These are phyloP conservation scores for Alethe castanea DNA, from an alignment of 2,113 vertebrate species.

Conservation along the genomic window DNA sequence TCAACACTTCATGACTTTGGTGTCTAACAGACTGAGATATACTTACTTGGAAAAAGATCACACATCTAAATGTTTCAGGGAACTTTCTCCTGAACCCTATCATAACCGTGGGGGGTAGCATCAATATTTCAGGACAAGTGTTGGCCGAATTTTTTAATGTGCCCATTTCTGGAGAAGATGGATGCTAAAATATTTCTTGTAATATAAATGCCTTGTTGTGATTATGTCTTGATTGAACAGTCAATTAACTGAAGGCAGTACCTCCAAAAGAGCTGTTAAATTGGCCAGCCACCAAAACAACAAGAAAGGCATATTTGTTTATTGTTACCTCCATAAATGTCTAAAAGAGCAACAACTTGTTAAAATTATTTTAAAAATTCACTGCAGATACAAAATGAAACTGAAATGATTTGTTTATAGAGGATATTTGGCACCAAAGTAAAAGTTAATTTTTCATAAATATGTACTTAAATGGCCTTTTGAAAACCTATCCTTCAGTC, in stretches of 20 bases:
- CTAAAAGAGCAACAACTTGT: background rate
- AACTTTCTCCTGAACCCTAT: background rate
- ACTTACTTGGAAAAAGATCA: background rate
- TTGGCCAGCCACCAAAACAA: background rate
- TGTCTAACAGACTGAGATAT: background rate
- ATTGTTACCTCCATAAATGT: background rate
- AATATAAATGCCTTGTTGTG: background rate
- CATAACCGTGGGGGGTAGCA: fast-evolving
- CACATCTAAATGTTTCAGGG: background rate
- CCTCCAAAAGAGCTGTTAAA: background rate
- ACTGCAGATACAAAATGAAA: background rate
- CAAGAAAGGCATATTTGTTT: background rate
- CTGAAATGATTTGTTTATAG: background rate
- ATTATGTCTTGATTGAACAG: background rate
- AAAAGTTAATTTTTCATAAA: background rate
- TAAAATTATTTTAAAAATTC: background rate
- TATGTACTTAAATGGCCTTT: background rate
- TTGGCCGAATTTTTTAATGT: background rate
- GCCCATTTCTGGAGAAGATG: background rate
- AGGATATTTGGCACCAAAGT: background rate
- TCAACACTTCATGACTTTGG: background rate
- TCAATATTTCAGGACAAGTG: background rate
- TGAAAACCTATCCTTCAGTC: background rate
- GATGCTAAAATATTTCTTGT: background rate
- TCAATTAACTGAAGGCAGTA: background rate